Base-by-base conservation (phyloP, 2,888 invertebrate species). In the Acrobeloides nanus region DNA sequence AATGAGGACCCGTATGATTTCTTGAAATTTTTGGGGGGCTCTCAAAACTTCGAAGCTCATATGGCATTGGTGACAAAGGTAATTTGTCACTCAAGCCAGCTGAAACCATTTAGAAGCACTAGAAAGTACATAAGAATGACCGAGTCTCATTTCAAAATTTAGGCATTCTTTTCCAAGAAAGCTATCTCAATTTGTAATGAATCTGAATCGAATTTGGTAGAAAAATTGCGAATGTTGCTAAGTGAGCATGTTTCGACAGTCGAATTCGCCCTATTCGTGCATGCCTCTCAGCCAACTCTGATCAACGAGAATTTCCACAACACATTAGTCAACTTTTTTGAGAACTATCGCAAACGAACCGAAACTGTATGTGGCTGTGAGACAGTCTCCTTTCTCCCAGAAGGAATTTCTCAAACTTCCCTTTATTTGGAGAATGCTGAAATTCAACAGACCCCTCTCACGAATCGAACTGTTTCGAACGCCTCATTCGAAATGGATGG, bases 231-330 rank as follows among this genome's bases (percentile, higher is more conserved):
- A 10, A 48, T 46, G 1, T 42, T 64, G 10, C 62, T 68, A 6
- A 51, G 61, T 26, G 56, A 64, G 25, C 66, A 67, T 46, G 55
- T 66, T 4, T 55, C 62, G 18, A 62, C 68, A 21, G 51, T 68
- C 7, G 68, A 68, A 47, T 63, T 61, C 50, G 61, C 66, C 37
- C 52, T 68, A 35, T 66, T 53, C 42, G 61, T 61, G 10, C 67
- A 68, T 48, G 54, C 60, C 1, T 49, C 34, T 27, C 46, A 43
- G 10, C 43, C 12, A 26, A 41, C 34, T 10, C 39, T 20, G n/a
- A 29, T 37, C 35, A 50, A 48, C 32, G 40, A 51, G 23, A 38
- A 34, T 3, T 55, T 68, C 32, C 67, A 68, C 55, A 56, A 56
- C 1, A 46, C 50, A 20, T 38, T 67, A 38, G 55, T 65, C 18